These are phyloP conservation scores for Hyposmocoma kahamanoa DNA, from an alignment of 1,140 invertebrate genomes.

Conservation along the genomic window DNA sequence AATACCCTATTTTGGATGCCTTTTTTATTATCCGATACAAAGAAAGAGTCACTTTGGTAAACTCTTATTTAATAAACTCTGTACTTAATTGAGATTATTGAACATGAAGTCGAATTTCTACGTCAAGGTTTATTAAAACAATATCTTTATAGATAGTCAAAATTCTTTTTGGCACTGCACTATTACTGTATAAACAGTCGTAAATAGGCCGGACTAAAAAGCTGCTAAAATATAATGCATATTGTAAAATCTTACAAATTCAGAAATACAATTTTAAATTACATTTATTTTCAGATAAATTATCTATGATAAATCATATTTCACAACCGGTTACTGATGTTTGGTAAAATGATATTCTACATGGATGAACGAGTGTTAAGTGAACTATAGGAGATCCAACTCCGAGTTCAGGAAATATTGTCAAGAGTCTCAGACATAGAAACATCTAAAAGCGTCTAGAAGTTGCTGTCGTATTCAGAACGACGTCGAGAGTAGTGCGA, in stretches of 20 bases:
- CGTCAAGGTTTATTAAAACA: conserved; percentile 36
- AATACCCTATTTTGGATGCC: no score
- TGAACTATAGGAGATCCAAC: background rate
- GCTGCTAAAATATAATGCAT: conserved; percentile 38
- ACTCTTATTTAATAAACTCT: no score
- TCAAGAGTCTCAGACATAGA: conserved; percentile 42
- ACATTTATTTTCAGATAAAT: background rate
- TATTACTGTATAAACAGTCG: conserved; percentile 14
- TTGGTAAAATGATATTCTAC: conserved; percentile 20
- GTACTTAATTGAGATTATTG: no score
- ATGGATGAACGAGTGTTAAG: background rate
- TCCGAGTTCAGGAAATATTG: conserved; percentile 59
- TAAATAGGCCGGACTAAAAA: conserved; percentile 54
- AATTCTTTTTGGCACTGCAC: conserved; percentile 45
- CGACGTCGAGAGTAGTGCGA: conserved; percentile 74
- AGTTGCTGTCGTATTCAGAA: conserved; percentile 78
- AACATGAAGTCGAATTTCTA: no score
- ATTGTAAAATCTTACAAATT: conserved; percentile 30
- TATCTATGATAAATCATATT: conserved; percentile 36
- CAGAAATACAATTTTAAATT: conserved; percentile 19
- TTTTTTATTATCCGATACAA: no score
- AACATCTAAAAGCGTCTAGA: conserved; percentile 51
- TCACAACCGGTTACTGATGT: conserved; percentile 56
- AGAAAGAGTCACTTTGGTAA: no score
- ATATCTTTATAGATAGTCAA: conserved; percentile 16